A percentile compares a stretch with the other conserved stretches of the same genome.
phyloP scores from a whole-genome alignment of 2,888 invertebrate species.

The Drosophila testacea region DNA sequence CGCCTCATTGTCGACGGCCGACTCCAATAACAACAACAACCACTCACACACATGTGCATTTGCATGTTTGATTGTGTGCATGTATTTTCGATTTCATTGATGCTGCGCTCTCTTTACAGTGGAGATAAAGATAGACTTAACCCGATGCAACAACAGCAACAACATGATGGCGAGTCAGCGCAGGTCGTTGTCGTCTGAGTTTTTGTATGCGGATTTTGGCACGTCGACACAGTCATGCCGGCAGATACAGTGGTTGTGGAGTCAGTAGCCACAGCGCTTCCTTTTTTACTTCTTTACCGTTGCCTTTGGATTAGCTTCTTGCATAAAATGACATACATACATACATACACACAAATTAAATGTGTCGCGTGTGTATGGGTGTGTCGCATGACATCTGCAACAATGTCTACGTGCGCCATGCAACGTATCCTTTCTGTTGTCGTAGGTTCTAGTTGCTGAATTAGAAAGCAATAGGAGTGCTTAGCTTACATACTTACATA shows the following conservation, averaged over 20 bases:
- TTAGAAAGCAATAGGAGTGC: background rate
- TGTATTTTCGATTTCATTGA: constrained; percentile 36
- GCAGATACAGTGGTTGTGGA: constrained; percentile 3
- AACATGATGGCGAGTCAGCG: constrained; percentile 28
- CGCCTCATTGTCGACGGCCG: constrained; percentile 46
- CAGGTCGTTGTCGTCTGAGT: constrained; percentile 16
- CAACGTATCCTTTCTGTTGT: constrained; percentile 51
- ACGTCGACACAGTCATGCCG: constrained; percentile 55
- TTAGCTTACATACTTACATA: background rate
- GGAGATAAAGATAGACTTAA: constrained; percentile 9
- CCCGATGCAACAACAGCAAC: constrained; percentile 3
- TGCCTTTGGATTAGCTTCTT: constrained; percentile 24
- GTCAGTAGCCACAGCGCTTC: constrained; percentile 15
- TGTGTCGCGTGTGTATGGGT: constrained; percentile 26
- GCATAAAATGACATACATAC: constrained; percentile 36
- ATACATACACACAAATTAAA: constrained; percentile 27
- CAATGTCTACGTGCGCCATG: constrained; percentile 60
- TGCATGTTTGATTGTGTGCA: constrained; percentile 6
- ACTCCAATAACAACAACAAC: constrained; percentile 26
- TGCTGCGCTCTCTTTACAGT: constrained; percentile 18
- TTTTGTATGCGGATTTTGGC: constrained; percentile 67
- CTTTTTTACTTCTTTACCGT: constrained; percentile 17
- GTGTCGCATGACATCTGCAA: constrained; percentile 34
- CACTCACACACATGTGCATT: background rate
- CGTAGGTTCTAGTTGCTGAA: constrained; percentile 46